Conservation (phyloP, 2,797 vertebrate genomes). For the Sebastes itinus region DNA sequence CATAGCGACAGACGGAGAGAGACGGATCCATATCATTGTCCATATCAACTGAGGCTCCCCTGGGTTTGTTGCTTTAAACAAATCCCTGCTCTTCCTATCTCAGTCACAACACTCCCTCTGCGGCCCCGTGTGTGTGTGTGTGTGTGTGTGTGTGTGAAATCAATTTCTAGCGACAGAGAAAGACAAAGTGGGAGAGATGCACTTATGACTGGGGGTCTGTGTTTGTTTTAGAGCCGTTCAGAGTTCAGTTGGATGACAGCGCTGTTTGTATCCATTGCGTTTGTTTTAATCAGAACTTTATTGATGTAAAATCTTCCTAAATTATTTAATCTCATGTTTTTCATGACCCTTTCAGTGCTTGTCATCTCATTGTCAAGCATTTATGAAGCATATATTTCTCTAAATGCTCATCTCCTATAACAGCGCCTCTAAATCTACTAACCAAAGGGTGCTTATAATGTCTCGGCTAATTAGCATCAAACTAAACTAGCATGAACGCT, state of each 20-base stretch:
- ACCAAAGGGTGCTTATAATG: constrained; percentile 64
- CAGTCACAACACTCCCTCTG: constrained; percentile 73
- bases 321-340: constrained; percentile 21
- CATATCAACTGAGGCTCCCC: constrained; percentile 53
- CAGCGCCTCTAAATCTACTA: constrained; percentile 46
- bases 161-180: constrained; percentile 11
- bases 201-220: constrained; percentile 19
- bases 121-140: constrained; percentile 9
- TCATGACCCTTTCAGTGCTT: constrained; percentile 12
- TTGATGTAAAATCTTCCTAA: not conserved
- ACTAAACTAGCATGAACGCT: constrained; percentile 69
- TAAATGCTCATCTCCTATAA: constrained; percentile 42
- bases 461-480: constrained; percentile 75
- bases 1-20: constrained; percentile 3
- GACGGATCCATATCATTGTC: constrained; percentile 69
- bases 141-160: constrained; percentile 26
- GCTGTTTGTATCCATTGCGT: not conserved
- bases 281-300: constrained; percentile 11
- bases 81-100: constrained; percentile 75
- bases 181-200: constrained; percentile 25
- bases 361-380: constrained; percentile 6
- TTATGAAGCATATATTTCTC: constrained; percentile 25
- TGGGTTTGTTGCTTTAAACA: constrained; percentile 75
- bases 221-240: constrained; percentile 38
- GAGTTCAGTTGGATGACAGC: constrained; percentile 26